Conservation (phyloP, 2,797 vertebrate species). For the Muscicapa comitata region DNA sequence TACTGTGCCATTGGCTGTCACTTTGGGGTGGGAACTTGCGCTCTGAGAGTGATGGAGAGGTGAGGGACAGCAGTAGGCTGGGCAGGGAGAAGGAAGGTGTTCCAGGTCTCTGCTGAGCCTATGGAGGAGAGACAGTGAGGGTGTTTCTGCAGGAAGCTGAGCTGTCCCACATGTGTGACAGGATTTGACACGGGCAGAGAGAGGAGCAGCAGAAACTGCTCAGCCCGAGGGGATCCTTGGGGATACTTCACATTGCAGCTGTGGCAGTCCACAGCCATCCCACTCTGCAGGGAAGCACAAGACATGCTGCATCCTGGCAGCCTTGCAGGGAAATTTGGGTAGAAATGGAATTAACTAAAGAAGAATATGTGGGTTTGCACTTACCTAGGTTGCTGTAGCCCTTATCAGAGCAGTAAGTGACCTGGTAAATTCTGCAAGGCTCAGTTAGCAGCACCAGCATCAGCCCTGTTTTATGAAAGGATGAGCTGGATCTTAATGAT, state of each 20-base stretch:
- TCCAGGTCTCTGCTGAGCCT: background rate
- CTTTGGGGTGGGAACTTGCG: background rate
- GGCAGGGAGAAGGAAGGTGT: background rate
- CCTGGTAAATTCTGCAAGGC: background rate
- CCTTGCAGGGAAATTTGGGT: background rate
- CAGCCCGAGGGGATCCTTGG: background rate
- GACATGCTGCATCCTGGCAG: background rate
- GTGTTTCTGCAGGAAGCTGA: background rate
- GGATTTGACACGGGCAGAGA: background rate
- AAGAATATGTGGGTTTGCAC: background rate
- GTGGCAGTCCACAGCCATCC: background rate
- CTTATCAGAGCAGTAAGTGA: background rate
- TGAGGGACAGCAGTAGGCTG: background rate
- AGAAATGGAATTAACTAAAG: background rate
- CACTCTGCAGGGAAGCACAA: accelerated
- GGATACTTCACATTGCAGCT: background rate
- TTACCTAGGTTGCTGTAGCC: background rate
- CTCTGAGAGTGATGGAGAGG: background rate
- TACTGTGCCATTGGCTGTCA: background rate
- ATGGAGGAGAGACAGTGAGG: background rate
- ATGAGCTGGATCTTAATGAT: background rate
- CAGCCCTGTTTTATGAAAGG: background rate
- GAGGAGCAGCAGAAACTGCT: background rate
- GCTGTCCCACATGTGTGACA: accelerated
- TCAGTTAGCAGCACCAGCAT: background rate